Base-by-base conservation (phyloP, 2,888 invertebrate genomes). In the Macaria liturata region DNA sequence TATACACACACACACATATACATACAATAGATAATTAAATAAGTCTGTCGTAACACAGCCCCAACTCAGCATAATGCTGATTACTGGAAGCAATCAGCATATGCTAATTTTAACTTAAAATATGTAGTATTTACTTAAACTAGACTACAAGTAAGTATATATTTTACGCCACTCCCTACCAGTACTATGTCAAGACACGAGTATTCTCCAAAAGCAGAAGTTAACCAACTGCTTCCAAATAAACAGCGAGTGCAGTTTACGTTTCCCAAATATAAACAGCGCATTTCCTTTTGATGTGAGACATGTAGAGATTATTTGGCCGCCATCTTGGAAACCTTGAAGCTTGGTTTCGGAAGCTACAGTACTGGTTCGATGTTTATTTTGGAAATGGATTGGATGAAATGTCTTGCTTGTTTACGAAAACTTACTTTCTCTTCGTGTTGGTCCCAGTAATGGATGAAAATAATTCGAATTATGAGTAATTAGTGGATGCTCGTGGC, bases 251-350 rank as follows among this genome's bases (percentile, higher is more conserved):
- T 59, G 60, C 62, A 67, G 71, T 71, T 72, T 74, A 61, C 61
- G 49, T 61, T n/a, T 58, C 53, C 49, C 67, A 61, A 61, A 67
- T 67, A 64, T 67, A 67, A 61, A 59, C 59, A 45, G 42, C 52
- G 66, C 65, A 60, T 62, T 68, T 67, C 66, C 67, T 67, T 68
- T 67, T 66, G 64, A 68, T 67, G 60, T 60, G 52, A 59, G 49
- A 54, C 40, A 50, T 31, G 54, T 40, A 4, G 51, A 46, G 59
- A 55, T 59, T 51, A 55, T 50, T 59, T 51, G 5, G 46, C 20
- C 46, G 46, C 46, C 59, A 59, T 55, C 30, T 59, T 52, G 59
- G 20, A 30, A 54, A 52, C 51, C 55, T 49, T 55, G 48, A 49
- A 37, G 44, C 30, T 49, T 47, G 46, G 40, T 45, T 42, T 42